Conservation (phyloP, 2,113 vertebrate species). For the Burhinus oedicnemus region DNA sequence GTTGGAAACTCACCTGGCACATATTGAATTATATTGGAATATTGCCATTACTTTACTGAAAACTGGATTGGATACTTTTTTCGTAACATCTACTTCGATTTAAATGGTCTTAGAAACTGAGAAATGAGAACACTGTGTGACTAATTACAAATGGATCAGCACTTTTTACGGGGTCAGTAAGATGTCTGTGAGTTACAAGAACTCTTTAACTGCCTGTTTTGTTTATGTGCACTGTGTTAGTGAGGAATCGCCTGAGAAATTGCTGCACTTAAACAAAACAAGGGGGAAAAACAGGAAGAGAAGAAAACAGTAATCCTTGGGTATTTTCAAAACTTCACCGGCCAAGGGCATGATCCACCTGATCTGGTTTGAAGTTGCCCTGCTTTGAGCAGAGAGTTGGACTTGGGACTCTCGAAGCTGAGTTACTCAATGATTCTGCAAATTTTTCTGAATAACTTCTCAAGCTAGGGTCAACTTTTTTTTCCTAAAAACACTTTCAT, state of each 20-base stretch:
- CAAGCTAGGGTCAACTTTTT: accelerated
- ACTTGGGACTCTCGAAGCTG: too few relatives aligned
- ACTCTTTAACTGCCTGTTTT: neutral
- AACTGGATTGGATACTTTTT: neutral
- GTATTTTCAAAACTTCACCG: neutral
- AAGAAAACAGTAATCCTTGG: neutral
- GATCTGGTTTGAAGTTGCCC: neutral
- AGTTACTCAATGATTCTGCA: neutral
- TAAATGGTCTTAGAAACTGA: neutral
- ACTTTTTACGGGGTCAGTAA: neutral
- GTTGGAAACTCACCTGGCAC: neutral
- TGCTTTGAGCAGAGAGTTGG: neutral
- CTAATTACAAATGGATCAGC: neutral
- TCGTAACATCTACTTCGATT: neutral
- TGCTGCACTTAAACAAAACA: neutral
- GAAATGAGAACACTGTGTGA: neutral
- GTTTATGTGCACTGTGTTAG: neutral
- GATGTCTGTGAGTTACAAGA: neutral
- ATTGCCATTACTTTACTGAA: neutral
- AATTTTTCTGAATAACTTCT: neutral
- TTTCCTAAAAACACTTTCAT: neutral
- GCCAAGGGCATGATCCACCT: neutral
- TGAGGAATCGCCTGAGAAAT: neutral
- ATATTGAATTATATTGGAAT: neutral
- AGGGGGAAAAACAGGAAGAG: neutral